Percentiles rank a stretch among this genome's conserved stretches.
Conservation (phyloP, 2,113 vertebrate species). For the Gymnorhina tibicen region DNA sequence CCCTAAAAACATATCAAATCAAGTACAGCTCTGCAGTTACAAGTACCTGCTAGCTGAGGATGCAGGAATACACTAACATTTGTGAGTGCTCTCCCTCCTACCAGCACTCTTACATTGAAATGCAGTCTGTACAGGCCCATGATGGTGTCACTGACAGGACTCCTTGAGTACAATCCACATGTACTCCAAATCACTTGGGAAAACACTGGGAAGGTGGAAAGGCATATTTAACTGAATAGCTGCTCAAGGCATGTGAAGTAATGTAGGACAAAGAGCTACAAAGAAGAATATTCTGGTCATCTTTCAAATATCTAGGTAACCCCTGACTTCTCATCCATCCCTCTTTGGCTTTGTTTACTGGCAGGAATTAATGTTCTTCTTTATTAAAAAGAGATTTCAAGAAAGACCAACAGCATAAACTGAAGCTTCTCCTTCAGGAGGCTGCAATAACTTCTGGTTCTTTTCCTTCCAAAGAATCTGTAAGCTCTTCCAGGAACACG, state of each 20-base stretch:
- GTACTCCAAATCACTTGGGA: neutral
- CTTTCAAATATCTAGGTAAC: neutral
- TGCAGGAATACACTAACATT: neutral
- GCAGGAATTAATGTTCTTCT: neutral
- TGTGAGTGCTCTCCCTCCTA: neutral
- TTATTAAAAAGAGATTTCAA: neutral
- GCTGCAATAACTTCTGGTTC: neutral
- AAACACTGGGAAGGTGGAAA: neutral
- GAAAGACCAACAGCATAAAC: neutral
- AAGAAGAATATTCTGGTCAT: neutral
- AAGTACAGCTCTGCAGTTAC: neutral
- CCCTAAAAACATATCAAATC: neutral
- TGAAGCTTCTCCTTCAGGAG: neutral
- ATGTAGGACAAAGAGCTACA: neutral
- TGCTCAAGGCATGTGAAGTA: neutral
- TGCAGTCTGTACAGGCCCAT: neutral
- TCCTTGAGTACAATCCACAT: neutral
- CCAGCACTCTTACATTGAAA: neutral
- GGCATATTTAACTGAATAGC: neutral
- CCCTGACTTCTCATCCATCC: neutral
- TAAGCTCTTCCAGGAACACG: neutral
- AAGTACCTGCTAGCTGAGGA: neutral
- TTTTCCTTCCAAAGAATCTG: neutral
- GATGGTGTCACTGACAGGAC: neutral
- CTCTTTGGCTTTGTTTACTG: neutral